phyloP scores from a whole-genome alignment of 2,113 vertebrate species.

The Nerophis lumbriciformis region DNA sequence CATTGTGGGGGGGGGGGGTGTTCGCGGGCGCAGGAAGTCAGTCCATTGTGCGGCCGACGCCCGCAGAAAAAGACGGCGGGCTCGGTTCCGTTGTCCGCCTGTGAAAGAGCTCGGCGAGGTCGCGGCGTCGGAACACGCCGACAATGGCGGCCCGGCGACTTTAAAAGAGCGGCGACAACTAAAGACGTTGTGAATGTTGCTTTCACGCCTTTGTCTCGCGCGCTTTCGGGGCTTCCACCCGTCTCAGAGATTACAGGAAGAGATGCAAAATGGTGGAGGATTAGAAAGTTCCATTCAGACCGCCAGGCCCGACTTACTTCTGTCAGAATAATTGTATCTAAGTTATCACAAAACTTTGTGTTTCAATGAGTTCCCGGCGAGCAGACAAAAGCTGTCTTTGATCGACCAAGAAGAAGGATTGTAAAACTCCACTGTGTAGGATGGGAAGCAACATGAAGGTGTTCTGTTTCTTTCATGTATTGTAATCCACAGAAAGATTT shows the following conservation, averaged over 20 bases:
- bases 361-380: too few relatives aligned
- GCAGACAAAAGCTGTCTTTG: too few relatives aligned
- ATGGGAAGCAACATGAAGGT: too few relatives aligned
- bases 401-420: too few relatives aligned
- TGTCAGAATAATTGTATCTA: too few relatives aligned
- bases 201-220: slow-evolving; percentile 57
- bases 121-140: slow-evolving; percentile 53
- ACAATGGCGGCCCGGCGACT: slow-evolving; percentile 64
- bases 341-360: too few relatives aligned
- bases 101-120: slow-evolving; percentile 62
- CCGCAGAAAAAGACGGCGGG: slow-evolving; percentile 68
- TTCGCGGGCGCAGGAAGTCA: slow-evolving; percentile 68
- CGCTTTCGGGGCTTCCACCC: slow-evolving; percentile 16
- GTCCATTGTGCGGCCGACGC: slow-evolving; percentile 71
- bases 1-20: slow-evolving; percentile 69
- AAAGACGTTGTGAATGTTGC: slow-evolving; percentile 69
- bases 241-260: slow-evolving; percentile 42
- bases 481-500: too few relatives aligned
- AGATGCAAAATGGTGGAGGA: slow-evolving; percentile 1
- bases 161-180: slow-evolving; percentile 71
- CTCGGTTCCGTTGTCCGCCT: slow-evolving; percentile 65
- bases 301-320: slow-evolving; percentile 3
- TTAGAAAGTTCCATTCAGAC: not conserved
- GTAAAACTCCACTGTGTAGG: too few relatives aligned
- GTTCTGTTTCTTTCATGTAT: too few relatives aligned